These are phyloP conservation scores for Muntiacus reevesi DNA, from an alignment of 2,113 vertebrate species.

Conservation along the genomic window DNA sequence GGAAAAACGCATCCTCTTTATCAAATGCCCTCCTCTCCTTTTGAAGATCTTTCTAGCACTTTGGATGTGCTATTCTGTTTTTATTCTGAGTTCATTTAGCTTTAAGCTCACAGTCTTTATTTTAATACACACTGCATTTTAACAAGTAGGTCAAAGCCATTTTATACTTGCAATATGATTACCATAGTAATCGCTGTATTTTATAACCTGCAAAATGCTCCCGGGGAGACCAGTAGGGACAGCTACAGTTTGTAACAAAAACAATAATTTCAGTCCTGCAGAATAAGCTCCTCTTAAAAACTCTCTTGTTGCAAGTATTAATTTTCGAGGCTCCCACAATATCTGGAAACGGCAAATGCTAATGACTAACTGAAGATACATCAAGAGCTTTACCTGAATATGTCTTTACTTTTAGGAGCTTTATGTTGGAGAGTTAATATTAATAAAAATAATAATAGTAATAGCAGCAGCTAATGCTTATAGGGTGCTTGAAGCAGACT, in stretches of 20 bases:
- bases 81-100: constrained; percentile 67
- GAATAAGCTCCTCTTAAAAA: constrained; percentile 72
- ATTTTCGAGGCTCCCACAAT: constrained; percentile 70
- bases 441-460: constrained; percentile 18
- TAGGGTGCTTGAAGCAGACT: not conserved
- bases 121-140: constrained; percentile 63
- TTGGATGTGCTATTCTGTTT: constrained; percentile 62
- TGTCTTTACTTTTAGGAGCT: constrained; percentile 38
- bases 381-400: constrained; percentile 3
- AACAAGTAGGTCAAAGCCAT: constrained; percentile 75
- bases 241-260: constrained; percentile 75
- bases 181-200: constrained; percentile 76
- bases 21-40: constrained; percentile 65
- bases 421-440: constrained; percentile 38
- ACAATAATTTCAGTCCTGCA: constrained; percentile 75
- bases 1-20: constrained; percentile 28
- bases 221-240: constrained; percentile 69
- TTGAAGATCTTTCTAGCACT: constrained; percentile 57
- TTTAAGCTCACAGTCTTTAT: constrained; percentile 70
- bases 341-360: constrained; percentile 57
- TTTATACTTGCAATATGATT: constrained; percentile 74
- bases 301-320: constrained; percentile 71
- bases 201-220: constrained; percentile 75
- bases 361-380: constrained; percentile 61
- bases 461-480: not conserved